Base-by-base conservation (phyloP, 2,888 invertebrate species). In the Lithophane leautieri region DNA sequence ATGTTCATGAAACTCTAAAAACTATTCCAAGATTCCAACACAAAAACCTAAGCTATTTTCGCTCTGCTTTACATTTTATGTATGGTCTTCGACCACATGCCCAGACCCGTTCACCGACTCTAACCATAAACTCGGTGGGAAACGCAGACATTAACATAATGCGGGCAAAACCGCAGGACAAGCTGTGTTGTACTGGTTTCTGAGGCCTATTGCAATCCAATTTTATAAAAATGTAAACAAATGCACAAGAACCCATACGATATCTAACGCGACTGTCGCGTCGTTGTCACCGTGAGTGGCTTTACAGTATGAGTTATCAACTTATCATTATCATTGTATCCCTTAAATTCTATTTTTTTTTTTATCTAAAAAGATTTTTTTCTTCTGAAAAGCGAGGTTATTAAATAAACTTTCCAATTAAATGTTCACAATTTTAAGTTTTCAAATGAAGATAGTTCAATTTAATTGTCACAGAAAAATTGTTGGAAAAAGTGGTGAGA, bases 121-220 rank as follows among this genome's bases (percentile, higher is more conserved):
- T 50, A 72, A 62, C 78, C 85, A 86, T 86, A 74, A 86, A 79
- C 72, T 70, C 76, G 70, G 81, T 79, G 81, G 77, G 78, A 83
- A 76, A 66, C 73, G 65, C 67, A 47, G 69, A 76, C 83, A 83
- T 78, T 74, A 74, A 78, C 19, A 47, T 42, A 62, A 81, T 83
- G 84, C 71, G 81, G 84, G 83, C 62, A 25, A 84, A 84, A 84
- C 84, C 84, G 34, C 84, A 84, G 58, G 28, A 28, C 40, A 0
- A 56, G 19, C 52, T 73, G 65, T 47, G 25, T 72, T 34, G 52
- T 8, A 34, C 44, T 52, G 40, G 52, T 65, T 25, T 14, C 34
- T 71, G 25, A 44, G n/a, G 19, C 34, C 7, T 50, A 22, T 50
- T 58, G 47, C 16, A n/a, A 56, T 7, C 3, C 0, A 19, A 25